Conservation (phyloP, 2,888 invertebrate genomes). For the Drosophila kambysellisi region DNA sequence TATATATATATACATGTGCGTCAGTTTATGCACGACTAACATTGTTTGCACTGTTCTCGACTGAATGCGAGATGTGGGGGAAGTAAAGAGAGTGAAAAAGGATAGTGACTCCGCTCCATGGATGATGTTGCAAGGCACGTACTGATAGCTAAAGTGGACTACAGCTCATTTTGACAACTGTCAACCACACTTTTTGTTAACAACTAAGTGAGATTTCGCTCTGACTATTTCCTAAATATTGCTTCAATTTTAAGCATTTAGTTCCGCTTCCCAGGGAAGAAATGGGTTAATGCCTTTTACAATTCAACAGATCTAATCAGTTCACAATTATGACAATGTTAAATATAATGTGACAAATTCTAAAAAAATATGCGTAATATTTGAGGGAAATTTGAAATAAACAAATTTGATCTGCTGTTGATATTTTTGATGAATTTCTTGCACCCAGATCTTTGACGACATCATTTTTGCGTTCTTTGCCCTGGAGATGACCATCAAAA, state of each 20-base stretch:
- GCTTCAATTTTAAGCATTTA: neutral
- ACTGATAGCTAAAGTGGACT: conserved; percentile 27
- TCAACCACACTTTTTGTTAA: conserved; percentile 34
- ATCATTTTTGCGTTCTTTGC: conserved; percentile 99
- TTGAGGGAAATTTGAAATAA: neutral
- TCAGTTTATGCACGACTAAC: conserved; percentile 6
- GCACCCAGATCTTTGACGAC: conserved; percentile 96
- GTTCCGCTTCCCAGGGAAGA: neutral
- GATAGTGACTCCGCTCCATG: conserved; percentile 6
- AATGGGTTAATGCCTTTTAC: neutral
- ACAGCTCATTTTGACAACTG: conserved; percentile 47
- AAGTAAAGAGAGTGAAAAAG: too few relatives aligned
- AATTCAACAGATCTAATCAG: neutral
- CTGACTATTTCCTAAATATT: neutral
- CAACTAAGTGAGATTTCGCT: conserved; percentile 19
- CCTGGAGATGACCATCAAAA: conserved; percentile 98
- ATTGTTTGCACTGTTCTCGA: conserved; percentile 18
- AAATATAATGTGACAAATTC: neutral
- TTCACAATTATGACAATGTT: neutral
- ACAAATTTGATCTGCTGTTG: neutral
- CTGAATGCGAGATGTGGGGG: neutral
- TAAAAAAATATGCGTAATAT: neutral
- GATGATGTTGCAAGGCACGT: conserved; percentile 39
- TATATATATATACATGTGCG: conserved; percentile 6
- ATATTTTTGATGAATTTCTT: neutral